Percentiles rank a stretch among this genome's conserved stretches.
Conservation (phyloP, 2,113 vertebrate genomes). For the Chaetorhynchus papuensis region DNA sequence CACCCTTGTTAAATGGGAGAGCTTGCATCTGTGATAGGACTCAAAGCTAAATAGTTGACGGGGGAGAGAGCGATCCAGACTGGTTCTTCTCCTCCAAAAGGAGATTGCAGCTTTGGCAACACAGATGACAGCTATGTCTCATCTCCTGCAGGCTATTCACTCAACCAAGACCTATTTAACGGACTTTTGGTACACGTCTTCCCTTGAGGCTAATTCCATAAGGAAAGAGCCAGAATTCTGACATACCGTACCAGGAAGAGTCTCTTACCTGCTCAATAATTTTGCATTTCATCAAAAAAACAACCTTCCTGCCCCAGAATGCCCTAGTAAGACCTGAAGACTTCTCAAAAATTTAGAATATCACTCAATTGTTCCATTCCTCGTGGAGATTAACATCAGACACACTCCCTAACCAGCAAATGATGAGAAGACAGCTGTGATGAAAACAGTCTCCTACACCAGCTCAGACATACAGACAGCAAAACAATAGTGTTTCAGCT, state of each 20-base stretch:
- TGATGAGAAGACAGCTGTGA: background rate
- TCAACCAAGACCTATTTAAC: slow-evolving; percentile 8
- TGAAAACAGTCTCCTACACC: slow-evolving; percentile 19
- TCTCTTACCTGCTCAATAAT: background rate
- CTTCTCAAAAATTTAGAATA: background rate
- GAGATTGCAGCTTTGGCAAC: background rate
- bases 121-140: background rate
- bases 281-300: background rate
- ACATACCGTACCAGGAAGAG: background rate
- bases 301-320: background rate
- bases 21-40: background rate
- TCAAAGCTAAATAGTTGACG: background rate
- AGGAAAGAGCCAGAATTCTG: background rate
- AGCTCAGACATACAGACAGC: slow-evolving; percentile 25
- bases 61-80: background rate
- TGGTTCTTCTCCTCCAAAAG: background rate
- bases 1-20: background rate
- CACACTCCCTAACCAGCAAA: slow-evolving; percentile 30
- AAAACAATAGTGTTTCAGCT: slow-evolving; percentile 28
- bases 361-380: background rate
- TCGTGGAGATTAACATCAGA: slow-evolving; percentile 47
- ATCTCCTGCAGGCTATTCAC: background rate
- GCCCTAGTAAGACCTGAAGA: background rate
- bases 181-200: background rate
- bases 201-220: background rate